Evolutionary conservation across 1,140 invertebrate genomes (phyloP), one percentile per base, ranked within the genome.

Genomic region (Pseudomyrmex pallidus): DNA sequence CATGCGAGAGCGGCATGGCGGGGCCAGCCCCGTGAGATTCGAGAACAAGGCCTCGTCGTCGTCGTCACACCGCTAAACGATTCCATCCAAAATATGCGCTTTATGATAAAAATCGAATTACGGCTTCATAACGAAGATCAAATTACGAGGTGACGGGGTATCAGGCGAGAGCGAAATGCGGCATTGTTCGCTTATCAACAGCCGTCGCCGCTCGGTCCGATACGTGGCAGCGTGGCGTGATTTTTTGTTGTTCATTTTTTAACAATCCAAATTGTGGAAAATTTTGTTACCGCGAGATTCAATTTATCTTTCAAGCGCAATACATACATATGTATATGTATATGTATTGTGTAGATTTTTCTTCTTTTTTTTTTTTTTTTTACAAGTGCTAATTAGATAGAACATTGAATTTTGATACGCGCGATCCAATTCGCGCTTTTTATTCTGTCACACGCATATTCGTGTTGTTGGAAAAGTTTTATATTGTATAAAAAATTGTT

Each of bases 101-200:
- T 72, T 17, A 20, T 48, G 64, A 12, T 44, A 72, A 80, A 80
- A 80, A 72, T 72, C 56, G 22, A 56, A 70, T 78, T 70, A 48
- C n/a, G 7, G 2, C 52, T 70, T 59, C 70, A 44, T 61, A 35
- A 20, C 54, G 12, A 59, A 50, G 10, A 78, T 78, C 12, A 17
- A 25, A 48, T 46, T 15, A n/a, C 13, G 64, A 66, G 3, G 10
- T 35, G 62, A 20, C 20, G 52, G 10, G 10, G 20, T 57, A 13
- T 44, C 17, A 10, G 1, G 46, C 35, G 35, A 13, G 15, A 22
- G 17, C 52, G 20, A 57, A 57, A 57, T 68, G 35, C 17, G 50
- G 17, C 35, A 13, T 57, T 48, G 17, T 59, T 12, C 8, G 64
- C 13, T 78, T 46, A 68, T 72, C 54, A 56, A 12, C n/a, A 64